Base-by-base conservation (phyloP, 2,888 invertebrate genomes). In the Monochamus alternatus region DNA sequence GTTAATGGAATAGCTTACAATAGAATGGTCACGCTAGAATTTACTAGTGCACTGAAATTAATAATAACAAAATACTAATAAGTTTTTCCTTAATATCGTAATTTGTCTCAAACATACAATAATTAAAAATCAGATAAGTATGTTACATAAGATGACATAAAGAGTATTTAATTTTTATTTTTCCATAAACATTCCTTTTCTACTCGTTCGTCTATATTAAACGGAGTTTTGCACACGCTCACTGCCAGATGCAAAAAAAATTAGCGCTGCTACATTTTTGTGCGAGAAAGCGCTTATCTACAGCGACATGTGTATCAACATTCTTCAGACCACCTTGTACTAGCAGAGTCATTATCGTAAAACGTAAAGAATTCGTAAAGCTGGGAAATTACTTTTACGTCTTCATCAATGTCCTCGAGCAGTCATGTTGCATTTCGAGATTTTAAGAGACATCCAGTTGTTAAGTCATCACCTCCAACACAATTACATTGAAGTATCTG, bases 311-410 rank as follows among this genome's bases (percentile, higher is more conserved):
- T 55, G 55, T 55, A 55, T 22, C 55, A 10, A 9, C 51, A 32
- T 31, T 66, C 44, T 44, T 31, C 44, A 47, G 47, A 63, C 63
- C 74, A 63, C 69, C 65, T 70, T 72, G 72, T 63, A 43, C 73
- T 75, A 70, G 65, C 62, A 71, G 72, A 58, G 73, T 75, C 77
- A 77, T 77, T 77, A 77, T 77, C 77, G 77, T 77, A 75, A 77
- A 77, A 77, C 75, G 77, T 70, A 69, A 75, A 75, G 77, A 77
- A 77, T 77, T 77, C 73, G 63, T 62, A 75, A 76, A 75, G 75
- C 67, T 68, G 47, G 67, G 77, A 75, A 77, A 75, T 74, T 74
- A 64, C 69, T 74, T 76, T 77, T 77, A 76, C 72, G 75, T 71
- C 75, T 77, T 72, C 74, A 77, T 77, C 75, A 76, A 63, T 74